Base-by-base conservation (phyloP, 2,888 invertebrate genomes). In the Mayetiola destructor region DNA sequence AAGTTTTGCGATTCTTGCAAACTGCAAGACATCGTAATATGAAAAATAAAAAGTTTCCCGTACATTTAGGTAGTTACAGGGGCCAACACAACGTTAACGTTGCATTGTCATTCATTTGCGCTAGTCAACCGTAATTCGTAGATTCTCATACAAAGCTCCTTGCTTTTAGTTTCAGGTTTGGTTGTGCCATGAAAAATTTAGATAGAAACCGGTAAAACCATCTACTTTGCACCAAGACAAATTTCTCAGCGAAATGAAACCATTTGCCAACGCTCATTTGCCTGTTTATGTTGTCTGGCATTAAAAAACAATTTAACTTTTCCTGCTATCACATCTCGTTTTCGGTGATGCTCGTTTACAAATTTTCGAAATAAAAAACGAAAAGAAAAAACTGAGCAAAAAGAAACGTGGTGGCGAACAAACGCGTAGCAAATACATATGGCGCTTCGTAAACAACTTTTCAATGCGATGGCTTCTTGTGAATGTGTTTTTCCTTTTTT, bases 251-350 rank as follows among this genome's bases (percentile, higher is more conserved):
- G 9, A 48, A 48, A 48, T 48, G 48, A 48, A 27, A 42, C 21
- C 8, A 23, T 42, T 23, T 27, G 16, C 48, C 23, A 48, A 27
- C 23, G n/a, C n/a, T 16, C 27, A 48, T 48, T 48, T 39, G 5
- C 48, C 14, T 27, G 48, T 48, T 48, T 48, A 48, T 48, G 23
- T 48, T 48, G 27, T 27, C 27, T 48, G 48, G 48, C 48, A 48
- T 48, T 48, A 48, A 48, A 48, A 48, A 48, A 48, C 48, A 48
- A 48, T 48, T 48, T 48, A 48, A 48, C 48, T 48, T 48, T 48
- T 48, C 48, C 27, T 27, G 16, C 27, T 48, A 23, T 16, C 3
- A 2, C 10, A 2, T 27, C 48, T 27, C 27, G 9, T 27, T 14
- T 48, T 48, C 48, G 14, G 3, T 14, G 23, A 14, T 3, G 21